Conservation (phyloP, 2,888 invertebrate genomes). For the Scaptomyza reducta region DNA sequence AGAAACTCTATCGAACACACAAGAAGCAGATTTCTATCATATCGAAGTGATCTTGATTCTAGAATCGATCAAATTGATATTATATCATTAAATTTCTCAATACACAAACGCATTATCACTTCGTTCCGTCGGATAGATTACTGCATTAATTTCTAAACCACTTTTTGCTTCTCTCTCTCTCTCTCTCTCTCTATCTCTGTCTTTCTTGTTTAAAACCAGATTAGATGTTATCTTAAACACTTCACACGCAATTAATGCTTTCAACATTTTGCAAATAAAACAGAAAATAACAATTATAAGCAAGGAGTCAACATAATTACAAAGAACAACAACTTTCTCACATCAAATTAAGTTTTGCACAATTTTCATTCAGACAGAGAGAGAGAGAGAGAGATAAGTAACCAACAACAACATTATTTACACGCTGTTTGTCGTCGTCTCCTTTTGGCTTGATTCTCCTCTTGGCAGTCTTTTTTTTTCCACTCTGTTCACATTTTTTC, state of each 20-base stretch:
- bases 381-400: not conserved
- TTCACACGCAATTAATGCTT: not conserved
- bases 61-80: too few species aligned
- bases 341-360: constrained; percentile 12
- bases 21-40: too few species aligned
- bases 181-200: not conserved
- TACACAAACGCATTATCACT: not conserved
- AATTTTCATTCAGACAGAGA: constrained; percentile 24
- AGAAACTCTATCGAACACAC: too few species aligned
- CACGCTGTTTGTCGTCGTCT: constrained; percentile 29
- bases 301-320: not conserved
- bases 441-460: constrained; percentile 24
- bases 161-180: not conserved
- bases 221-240: not conserved
- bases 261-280: not conserved
- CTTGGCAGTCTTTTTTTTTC: constrained; percentile 4
- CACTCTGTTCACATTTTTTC: constrained; percentile 29
- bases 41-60: not conserved
- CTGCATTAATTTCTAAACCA: not conserved
- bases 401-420: constrained; percentile 20
- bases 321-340: constrained; percentile 18
- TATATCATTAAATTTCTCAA: too few species aligned
- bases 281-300: not conserved
- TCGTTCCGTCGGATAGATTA: not conserved
- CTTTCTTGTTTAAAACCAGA: not conserved